phyloP scores from a whole-genome alignment of 2,113 vertebrate species.

The Chunga burmeisteri region DNA sequence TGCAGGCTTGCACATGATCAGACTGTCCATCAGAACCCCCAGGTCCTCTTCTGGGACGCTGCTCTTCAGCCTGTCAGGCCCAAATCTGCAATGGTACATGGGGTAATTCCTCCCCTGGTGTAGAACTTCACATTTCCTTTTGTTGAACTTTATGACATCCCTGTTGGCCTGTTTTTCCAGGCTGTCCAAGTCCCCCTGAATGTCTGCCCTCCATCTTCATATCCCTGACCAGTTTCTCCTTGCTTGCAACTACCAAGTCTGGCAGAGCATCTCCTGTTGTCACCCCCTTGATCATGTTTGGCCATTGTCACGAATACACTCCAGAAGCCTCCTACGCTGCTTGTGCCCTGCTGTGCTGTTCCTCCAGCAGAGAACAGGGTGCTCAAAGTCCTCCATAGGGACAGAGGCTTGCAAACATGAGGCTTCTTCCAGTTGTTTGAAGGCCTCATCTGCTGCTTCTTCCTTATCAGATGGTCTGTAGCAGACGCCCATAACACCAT shows the following conservation, averaged over 20 bases:
- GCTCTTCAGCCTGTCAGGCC: not conserved
- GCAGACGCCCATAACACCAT: not conserved
- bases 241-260: not conserved
- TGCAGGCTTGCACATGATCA: not conserved
- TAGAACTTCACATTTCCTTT: not conserved
- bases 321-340: not conserved
- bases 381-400: not conserved
- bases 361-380: not conserved
- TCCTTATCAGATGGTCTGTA: not conserved
- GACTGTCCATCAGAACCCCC: not conserved
- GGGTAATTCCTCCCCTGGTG: not conserved
- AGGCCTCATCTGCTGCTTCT: not conserved
- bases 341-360: not conserved
- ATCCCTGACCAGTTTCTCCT: not conserved
- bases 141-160: not conserved
- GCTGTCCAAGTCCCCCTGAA: not conserved
- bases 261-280: not conserved
- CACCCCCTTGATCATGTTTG: not conserved
- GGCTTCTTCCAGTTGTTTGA: not conserved
- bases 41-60: not conserved
- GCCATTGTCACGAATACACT: not conserved
- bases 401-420: fast-evolving
- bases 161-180: not conserved
- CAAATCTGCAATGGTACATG: not conserved
- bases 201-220: not conserved